These are phyloP conservation scores for Pantherophis vulpinus DNA, from an alignment of 2,797 vertebrate genomes.

Conservation along the genomic window DNA sequence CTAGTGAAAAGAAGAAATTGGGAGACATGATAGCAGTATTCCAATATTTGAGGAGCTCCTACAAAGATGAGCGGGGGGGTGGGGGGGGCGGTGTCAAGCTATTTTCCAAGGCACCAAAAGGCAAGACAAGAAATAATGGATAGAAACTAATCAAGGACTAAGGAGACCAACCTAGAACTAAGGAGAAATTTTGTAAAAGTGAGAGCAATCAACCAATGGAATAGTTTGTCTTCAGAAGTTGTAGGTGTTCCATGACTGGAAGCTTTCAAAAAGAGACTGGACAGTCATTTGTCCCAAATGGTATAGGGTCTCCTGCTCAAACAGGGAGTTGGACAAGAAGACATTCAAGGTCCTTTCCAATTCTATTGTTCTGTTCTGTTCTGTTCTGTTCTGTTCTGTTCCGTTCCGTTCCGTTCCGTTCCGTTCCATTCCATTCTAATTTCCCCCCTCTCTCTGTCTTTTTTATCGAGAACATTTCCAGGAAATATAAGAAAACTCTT, in stretches of 20 bases:
- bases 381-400: no score
- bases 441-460: no score
- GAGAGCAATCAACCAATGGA: background rate
- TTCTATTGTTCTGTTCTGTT: background rate
- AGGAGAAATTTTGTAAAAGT: background rate
- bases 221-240: background rate
- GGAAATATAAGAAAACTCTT: background rate
- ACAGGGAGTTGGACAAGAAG: background rate
- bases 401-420: no score
- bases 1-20: no score
- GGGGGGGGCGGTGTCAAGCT: rapidly evolving
- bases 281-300: background rate
- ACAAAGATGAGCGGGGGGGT: background rate
- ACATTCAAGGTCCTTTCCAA: background rate
- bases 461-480: background rate
- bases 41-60: background rate
- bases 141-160: background rate
- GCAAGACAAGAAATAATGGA: background rate
- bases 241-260: background rate
- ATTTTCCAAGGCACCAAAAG: background rate
- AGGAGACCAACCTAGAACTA: background rate
- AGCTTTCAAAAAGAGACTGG: background rate
- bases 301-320: background rate
- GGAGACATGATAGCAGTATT: no score
- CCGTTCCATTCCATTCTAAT: no score